phyloP scores from a whole-genome alignment of 2,797 vertebrate genomes.

The Myiotriccus ornatus region DNA sequence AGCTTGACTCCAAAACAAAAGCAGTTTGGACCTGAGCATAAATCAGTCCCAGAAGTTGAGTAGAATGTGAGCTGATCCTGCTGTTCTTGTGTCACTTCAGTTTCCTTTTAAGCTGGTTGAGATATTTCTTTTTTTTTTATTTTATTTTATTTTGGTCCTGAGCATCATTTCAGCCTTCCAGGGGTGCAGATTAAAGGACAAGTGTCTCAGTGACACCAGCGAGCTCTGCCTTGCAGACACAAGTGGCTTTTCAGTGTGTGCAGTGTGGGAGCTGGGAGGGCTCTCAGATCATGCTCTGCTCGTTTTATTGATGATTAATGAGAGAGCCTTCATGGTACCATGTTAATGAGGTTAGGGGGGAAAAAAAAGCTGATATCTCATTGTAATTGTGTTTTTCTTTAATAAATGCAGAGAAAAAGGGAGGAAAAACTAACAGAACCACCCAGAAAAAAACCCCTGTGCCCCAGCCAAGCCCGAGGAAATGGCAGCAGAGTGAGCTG shows the following conservation, averaged over 20 bases:
- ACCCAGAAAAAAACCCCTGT: background rate
- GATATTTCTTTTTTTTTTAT: background rate
- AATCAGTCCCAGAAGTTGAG: background rate
- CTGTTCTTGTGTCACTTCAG: background rate
- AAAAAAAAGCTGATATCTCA: background rate
- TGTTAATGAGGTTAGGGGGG: background rate
- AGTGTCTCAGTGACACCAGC: background rate
- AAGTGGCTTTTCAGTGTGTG: conserved; percentile 42
- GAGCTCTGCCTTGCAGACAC: conserved; percentile 18
- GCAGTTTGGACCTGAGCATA: background rate
- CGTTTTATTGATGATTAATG: conserved; percentile 70
- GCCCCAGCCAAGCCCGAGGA: background rate
- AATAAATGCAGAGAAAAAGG: background rate
- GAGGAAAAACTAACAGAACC: background rate
- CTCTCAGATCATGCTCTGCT: conserved; percentile 37
- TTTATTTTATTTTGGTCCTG: background rate
- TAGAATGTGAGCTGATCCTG: background rate
- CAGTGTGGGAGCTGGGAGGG: background rate
- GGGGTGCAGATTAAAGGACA: conserved; percentile 13
- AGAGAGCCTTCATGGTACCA: conserved; percentile 48
- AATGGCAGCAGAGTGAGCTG: background rate
- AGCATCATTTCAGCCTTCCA: too few relatives aligned
- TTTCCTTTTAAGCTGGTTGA: background rate
- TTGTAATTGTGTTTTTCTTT: conserved; percentile 51
- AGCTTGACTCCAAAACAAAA: background rate